Evolutionary conservation across 2,797 vertebrate genomes (phyloP).

Genomic region (Sparidentex hasta): DNA sequence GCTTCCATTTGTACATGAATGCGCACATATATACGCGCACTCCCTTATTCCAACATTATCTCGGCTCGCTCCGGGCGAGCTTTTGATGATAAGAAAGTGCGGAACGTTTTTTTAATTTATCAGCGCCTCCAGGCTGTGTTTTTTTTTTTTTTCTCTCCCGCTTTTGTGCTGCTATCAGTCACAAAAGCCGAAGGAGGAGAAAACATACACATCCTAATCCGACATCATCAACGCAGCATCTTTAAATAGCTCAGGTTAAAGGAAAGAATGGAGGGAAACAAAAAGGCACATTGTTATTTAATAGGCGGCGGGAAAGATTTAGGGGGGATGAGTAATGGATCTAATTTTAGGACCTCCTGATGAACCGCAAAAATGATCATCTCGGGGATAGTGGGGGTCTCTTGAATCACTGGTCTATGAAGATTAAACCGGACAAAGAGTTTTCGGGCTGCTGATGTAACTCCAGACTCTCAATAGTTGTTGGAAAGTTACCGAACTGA

Average conservation of each 20-base stretch:
- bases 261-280: not conserved
- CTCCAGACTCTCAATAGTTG: conserved; percentile 28
- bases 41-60: conserved; percentile 60
- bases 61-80: conserved; percentile 50
- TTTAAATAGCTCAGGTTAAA: conserved; percentile 49
- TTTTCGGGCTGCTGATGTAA: conserved; percentile 37
- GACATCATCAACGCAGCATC: conserved; percentile 50
- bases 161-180: conserved; percentile 70
- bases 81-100: conserved; percentile 79
- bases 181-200: conserved; percentile 49
- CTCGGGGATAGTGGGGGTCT: conserved; percentile 38
- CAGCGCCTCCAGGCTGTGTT: conserved; percentile 53
- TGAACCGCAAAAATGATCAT: conserved; percentile 37
- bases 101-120: conserved; percentile 76
- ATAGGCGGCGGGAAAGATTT: conserved; percentile 51
- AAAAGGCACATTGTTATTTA: conserved; percentile 48
- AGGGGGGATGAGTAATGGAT: conserved; percentile 45
- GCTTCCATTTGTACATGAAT: conserved; percentile 26
- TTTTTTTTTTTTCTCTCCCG: not conserved
- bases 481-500: conserved; percentile 3
- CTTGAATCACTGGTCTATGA: conserved; percentile 50
- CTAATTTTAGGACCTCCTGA: conserved; percentile 65
- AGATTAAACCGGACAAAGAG: conserved; percentile 57
- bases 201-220: conserved; percentile 66
- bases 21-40: conserved; percentile 12